Percentiles rank a stretch among this genome's conserved stretches.
phyloP scores from a whole-genome alignment of 2,113 vertebrate genomes.

The Periophthalmus modestus region DNA sequence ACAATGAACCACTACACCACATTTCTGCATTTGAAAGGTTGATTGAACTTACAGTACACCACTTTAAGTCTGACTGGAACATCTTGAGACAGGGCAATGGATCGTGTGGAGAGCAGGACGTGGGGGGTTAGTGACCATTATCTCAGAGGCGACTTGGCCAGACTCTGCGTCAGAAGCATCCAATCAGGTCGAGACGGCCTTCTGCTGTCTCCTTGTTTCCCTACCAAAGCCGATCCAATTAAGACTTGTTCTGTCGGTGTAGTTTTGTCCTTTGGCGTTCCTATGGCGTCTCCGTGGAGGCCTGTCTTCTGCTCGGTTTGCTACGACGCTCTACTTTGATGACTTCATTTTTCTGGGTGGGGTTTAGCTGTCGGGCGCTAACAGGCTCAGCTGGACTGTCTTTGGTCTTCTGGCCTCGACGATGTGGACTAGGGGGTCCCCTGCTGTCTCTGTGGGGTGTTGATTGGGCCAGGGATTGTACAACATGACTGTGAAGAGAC shows the following conservation, averaged over 20 bases:
- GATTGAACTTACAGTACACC: no score
- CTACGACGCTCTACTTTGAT: conserved; percentile 65
- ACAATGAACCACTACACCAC: no score
- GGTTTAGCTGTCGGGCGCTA: conserved; percentile 62
- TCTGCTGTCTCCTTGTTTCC: conserved; percentile 42
- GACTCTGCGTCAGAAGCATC: conserved; percentile 59
- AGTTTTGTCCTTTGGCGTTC: conserved; percentile 11
- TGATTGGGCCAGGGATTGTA: conserved; percentile 60
- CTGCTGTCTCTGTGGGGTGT: conserved; percentile 51
- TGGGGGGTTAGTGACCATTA: conserved; percentile 59
- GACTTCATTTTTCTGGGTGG: conserved; percentile 58
- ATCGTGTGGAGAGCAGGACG: conserved; percentile 48
- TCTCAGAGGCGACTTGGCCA: conserved; percentile 51
- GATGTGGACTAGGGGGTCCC: conserved; percentile 33
- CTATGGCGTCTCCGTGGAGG: conserved; percentile 40
- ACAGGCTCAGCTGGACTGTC: conserved; percentile 44
- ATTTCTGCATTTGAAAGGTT: no score
- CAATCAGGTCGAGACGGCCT: conserved; percentile 56
- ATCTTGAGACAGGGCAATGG: conserved; percentile 44
- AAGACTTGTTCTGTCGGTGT: conserved; percentile 38
- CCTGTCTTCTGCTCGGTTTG: conserved; percentile 45
- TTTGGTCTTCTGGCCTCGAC: conserved; percentile 36
- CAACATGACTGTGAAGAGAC: neutral
- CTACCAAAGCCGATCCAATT: conserved; percentile 61
- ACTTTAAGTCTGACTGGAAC: neutral